Conservation (phyloP, 2,888 invertebrate genomes). For the Leptogaster cylindrica region DNA sequence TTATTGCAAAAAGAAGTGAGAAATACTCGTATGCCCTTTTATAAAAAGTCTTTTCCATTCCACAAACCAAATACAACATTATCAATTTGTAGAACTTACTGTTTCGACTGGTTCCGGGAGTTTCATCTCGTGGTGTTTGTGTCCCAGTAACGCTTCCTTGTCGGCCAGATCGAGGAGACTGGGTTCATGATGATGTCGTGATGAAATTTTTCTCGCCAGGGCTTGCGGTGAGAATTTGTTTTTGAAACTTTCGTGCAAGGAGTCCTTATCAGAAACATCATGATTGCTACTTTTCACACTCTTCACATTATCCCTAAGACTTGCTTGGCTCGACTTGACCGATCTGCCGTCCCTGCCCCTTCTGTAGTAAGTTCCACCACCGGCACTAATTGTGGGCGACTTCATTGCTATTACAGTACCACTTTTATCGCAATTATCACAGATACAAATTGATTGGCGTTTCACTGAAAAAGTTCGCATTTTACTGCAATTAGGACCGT, state of each 20-base stretch:
- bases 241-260: constrained; percentile 50
- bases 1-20: too few relatives aligned
- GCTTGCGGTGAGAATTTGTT: constrained; percentile 52
- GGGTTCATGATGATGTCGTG: constrained; percentile 50
- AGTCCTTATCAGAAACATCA: constrained; percentile 45
- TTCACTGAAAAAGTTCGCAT: constrained; percentile 48
- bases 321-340: constrained; percentile 49
- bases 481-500: constrained; percentile 43
- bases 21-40: too few relatives aligned
- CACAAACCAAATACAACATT: neutral
- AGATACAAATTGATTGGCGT: constrained; percentile 48
- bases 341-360: constrained; percentile 31
- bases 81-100: constrained; percentile 50
- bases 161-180: constrained; percentile 49
- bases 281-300: constrained; percentile 45
- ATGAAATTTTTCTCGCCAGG: constrained; percentile 51
- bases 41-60: too few relatives aligned
- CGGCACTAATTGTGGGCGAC: constrained; percentile 43
- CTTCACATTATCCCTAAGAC: constrained; percentile 49
- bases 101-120: constrained; percentile 54
- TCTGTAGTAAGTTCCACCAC: constrained; percentile 37
- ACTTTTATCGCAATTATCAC: constrained; percentile 50
- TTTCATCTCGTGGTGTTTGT: constrained; percentile 50
- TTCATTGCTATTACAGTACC: constrained; percentile 43
- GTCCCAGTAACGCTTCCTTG: constrained; percentile 51